Evolutionary conservation across 2,113 vertebrate species (phyloP), one percentile per base, ranked within the genome.

Genomic region (Motacilla tschutschensis): DNA sequence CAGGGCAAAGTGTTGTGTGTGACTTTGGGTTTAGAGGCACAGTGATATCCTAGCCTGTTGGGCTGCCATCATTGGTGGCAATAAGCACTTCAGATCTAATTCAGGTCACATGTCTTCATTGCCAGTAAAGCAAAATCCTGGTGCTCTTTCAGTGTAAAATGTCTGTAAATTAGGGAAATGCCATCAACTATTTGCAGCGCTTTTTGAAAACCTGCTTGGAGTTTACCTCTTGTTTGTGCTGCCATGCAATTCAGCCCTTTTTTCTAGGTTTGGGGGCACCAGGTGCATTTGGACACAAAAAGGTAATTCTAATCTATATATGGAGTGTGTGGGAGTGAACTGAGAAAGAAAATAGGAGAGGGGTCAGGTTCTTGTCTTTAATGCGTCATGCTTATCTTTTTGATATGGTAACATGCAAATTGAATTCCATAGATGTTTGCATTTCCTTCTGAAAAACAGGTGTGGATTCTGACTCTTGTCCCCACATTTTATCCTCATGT

Each of bases 181-280:
- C 7, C 4, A 3, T 6, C 44, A 40, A 29, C 5, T 35, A 2
- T 9, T 5, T 21, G 35, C 18, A 53, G 40, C 33, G 31, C 10
- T 35, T 54, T 60, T 21, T 14, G 44, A 36, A 69, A 79, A 22
- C 15, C 17, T 31, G 5, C 14, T 29, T 44, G 14, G 2, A 15
- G 6, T 73, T 67, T 64, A 18, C 5, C 8, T 21, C 12, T 36
- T 65, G 14, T 54, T 36, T 62, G 29, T 54, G n/a, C 24, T 41
- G 29, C 12, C 8, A 4, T 12, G 12, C 0, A 0, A 8, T 78
- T 78, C 20, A 43, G 21, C 17, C 4, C 4, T 35, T 40, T 28
- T 15, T 53, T 58, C 17, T n/a, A 29, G n/a, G 12, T 59, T 60
- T 69, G 14, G 36, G 55, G 40, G 16, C 35, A 46, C 64, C 22